Percentiles rank a stretch among this genome's conserved stretches.
phyloP scores from a whole-genome alignment of 2,888 invertebrate genomes.

The Pilophorus perplexus region DNA sequence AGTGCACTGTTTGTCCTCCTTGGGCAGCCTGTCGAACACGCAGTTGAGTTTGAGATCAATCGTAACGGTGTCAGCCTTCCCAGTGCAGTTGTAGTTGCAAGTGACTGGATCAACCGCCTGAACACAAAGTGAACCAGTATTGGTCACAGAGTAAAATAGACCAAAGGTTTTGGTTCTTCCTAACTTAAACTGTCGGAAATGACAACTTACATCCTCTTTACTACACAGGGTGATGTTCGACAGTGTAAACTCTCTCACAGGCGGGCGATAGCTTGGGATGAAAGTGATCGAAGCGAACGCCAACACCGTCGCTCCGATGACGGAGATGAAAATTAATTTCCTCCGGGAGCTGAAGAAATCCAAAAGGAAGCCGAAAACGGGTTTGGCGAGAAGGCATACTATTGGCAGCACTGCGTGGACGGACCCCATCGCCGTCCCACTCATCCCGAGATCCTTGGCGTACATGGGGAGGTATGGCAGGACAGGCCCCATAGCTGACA shows the following conservation, averaged over 20 bases:
- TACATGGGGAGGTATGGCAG: slow-evolving; percentile 75
- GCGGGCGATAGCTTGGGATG: slow-evolving; percentile 54
- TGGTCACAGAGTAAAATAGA: not conserved
- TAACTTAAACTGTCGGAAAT: too few species aligned
- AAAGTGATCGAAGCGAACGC: slow-evolving; percentile 71
- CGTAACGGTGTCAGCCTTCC: not conserved
- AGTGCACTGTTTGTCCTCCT: slow-evolving; percentile 17
- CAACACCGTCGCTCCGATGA: slow-evolving; percentile 64
- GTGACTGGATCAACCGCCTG: slow-evolving; percentile 22
- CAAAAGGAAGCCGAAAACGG: slow-evolving; percentile 69
- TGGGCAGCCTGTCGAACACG: not conserved
- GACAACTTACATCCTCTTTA: slow-evolving; percentile 25
- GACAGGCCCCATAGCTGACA: slow-evolving; percentile 74
- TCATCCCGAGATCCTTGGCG: slow-evolving; percentile 74
- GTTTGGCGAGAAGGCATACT: slow-evolving; percentile 74
- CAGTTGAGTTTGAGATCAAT: slow-evolving; percentile 24
- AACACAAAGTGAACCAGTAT: not conserved
- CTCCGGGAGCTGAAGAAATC: slow-evolving; percentile 68
- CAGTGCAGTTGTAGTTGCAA: slow-evolving; percentile 17
- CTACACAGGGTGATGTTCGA: slow-evolving; percentile 9
- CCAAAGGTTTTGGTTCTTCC: too few species aligned
- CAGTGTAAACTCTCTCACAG: not conserved
- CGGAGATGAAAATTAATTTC: slow-evolving; percentile 67
- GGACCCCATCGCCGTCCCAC: slow-evolving; percentile 71
- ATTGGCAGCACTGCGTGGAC: slow-evolving; percentile 72